Evolutionary conservation across 53 echinoderm and acorn worm genomes (phyloP), one percentile per base, ranked within the genome.

Genomic region (Crossaster papposus): DNA sequence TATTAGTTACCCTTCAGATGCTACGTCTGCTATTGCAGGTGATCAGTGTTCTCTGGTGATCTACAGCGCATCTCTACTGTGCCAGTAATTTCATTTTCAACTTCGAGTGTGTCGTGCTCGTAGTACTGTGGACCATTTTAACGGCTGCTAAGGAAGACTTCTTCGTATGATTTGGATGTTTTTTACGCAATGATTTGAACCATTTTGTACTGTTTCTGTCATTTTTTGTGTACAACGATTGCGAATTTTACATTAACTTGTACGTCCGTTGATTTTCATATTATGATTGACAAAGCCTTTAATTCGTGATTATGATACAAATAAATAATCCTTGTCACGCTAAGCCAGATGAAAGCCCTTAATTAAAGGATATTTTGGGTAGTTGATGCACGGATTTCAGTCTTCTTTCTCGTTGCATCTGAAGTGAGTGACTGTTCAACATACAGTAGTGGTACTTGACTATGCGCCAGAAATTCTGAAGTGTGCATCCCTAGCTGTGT

Each of bases 371-470:
- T 68, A 44, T 26, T 68, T 26, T n/a, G 26, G 68, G 28, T 28
- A 26, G 26, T 10, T 68, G 28, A 23, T 68, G 24, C 28, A 68
- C 28, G 68, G 28, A 5, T 68, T 68, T 68, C 22, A n/a, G 68
- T 28, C 22, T 18, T 18, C 58, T 18, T 14, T 17, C 68, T 26
- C 68, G 24, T 11, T n/a, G 26, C 28, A 28, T n/a, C 24, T 68
- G 68, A 28, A 28, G 68, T 68, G 68, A 26, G 24, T 26, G 68
- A 68, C 68, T 68, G 68, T 23, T 68, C 68, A 20, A 11, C 68
- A 68, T 68, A 10, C 68, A 68, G 68, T 68, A 68, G 68, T 68
- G 68, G 68, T 28, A 68, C 68, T 68, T 68, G 20, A 68, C 68
- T 28, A 23, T 26, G 68, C 24, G 68, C 24, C 68, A 68, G 24